Evolutionary conservation across 1,140 invertebrate genomes (phyloP).

Genomic region (Drosophila tsacasi): DNA sequence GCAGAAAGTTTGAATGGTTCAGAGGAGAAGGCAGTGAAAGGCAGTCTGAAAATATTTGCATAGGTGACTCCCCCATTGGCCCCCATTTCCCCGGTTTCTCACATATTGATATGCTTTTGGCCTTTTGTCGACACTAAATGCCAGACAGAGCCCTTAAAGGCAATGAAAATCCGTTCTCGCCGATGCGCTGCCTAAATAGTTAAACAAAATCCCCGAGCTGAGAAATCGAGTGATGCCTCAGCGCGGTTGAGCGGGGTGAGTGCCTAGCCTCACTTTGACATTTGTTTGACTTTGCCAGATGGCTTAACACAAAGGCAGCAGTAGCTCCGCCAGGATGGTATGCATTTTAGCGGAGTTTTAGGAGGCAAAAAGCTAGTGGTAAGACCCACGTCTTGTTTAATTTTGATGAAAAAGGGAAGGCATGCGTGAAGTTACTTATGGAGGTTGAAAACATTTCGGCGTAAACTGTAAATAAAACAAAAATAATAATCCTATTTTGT

Average conservation of each 20-base stretch:
- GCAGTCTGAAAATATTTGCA: constrained; percentile 59
- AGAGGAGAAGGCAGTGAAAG: constrained; percentile 5
- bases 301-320: constrained; percentile 15
- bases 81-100: constrained; percentile 27
- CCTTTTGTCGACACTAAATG: constrained; percentile 58
- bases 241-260: neutral
- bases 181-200: constrained; percentile 51
- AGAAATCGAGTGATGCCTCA: constrained; percentile 26
- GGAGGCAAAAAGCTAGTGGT: constrained; percentile 1
- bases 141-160: constrained; percentile 28
- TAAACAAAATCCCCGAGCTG: constrained; percentile 27
- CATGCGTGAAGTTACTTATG: too few species aligned
- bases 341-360: constrained; percentile 27
- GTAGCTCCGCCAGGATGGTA: constrained; percentile 8
- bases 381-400: neutral
- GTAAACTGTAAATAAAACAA: too few species aligned
- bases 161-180: constrained; percentile 33
- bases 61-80: constrained; percentile 42
- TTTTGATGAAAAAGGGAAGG: neutral
- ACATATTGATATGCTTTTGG: constrained; percentile 61
- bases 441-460: too few species aligned
- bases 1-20: constrained; percentile 32
- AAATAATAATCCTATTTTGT: neutral
- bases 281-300: constrained; percentile 53
- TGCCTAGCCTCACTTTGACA: constrained; percentile 38